Conservation (phyloP, 2,113 vertebrate genomes). For the Spilogale gracilis region DNA sequence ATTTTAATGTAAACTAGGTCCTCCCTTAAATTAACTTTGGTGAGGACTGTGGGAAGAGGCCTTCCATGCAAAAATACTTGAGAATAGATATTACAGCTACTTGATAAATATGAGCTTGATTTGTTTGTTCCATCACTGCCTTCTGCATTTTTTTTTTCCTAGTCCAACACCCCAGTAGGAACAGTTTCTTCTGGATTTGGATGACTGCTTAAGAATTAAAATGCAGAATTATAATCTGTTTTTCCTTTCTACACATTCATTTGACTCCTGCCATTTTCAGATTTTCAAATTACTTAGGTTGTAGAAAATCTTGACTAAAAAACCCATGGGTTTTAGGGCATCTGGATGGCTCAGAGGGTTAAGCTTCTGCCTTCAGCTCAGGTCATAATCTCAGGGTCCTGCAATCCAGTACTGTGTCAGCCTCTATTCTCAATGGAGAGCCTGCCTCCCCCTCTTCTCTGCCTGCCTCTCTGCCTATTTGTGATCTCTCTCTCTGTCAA, state of each 20-base stretch:
- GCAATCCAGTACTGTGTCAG: too few relatives aligned
- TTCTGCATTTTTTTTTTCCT: background rate
- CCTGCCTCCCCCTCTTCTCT: too few relatives aligned
- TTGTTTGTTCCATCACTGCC: background rate
- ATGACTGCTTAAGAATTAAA: background rate
- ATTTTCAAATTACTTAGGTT: background rate
- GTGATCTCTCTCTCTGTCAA: too few relatives aligned
- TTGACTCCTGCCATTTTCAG: constrained; percentile 5
- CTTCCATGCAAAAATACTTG: background rate
- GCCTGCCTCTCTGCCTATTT: too few relatives aligned
- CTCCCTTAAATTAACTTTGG: background rate
- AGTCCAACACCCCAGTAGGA: background rate
- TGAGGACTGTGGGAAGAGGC: background rate
- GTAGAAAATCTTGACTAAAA: background rate
- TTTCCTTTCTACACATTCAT: background rate
- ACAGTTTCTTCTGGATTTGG: background rate
- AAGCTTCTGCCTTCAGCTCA: too few relatives aligned
- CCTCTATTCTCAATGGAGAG: too few relatives aligned
- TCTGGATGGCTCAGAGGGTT: too few relatives aligned
- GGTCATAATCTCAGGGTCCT: too few relatives aligned
- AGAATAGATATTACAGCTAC: background rate
- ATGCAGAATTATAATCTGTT: background rate
- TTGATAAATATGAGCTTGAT: background rate
- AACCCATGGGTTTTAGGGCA: background rate
- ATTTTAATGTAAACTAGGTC: background rate